phyloP scores from a whole-genome alignment of 2,888 invertebrate species.

The Macroteleia sp. region DNA sequence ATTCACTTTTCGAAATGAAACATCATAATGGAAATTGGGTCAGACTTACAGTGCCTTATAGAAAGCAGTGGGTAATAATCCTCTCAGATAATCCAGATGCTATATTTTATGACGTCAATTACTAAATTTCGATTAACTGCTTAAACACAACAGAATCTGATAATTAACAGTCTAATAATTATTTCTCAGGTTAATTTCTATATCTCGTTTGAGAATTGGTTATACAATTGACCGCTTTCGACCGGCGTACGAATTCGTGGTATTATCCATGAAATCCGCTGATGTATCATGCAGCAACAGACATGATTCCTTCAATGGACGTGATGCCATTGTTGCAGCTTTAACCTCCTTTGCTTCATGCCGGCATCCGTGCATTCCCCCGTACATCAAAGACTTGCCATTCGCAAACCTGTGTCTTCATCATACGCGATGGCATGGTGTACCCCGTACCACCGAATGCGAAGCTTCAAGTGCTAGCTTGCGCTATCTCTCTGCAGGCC shows the following conservation, averaged over 20 bases:
- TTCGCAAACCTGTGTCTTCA: slow-evolving; percentile 61
- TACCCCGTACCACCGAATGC: slow-evolving; percentile 58
- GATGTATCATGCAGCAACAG: slow-evolving; percentile 46
- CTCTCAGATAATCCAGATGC: too few relatives aligned
- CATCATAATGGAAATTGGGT: too few relatives aligned
- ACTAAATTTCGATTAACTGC: too few relatives aligned
- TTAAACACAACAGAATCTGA: too few relatives aligned
- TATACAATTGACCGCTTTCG: slow-evolving; percentile 17
- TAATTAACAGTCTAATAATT: too few relatives aligned
- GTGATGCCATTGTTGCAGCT: slow-evolving; percentile 66
- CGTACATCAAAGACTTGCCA: slow-evolving; percentile 65
- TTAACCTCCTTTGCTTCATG: slow-evolving; percentile 44
- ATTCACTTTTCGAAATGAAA: too few relatives aligned
- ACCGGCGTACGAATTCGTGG: slow-evolving; percentile 19
- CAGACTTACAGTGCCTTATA: too few relatives aligned
- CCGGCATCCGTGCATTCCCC: slow-evolving; percentile 54
- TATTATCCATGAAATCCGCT: slow-evolving; percentile 47
- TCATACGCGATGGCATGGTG: slow-evolving; percentile 64
- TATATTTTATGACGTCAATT: too few relatives aligned
- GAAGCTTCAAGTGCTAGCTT: slow-evolving; percentile 57
- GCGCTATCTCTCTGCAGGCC: slow-evolving; percentile 53
- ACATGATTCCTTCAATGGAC: slow-evolving; percentile 57
- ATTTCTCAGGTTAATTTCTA: too few relatives aligned
- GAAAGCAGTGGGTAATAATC: too few relatives aligned
- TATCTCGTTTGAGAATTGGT: too few relatives aligned